phyloP scores from a whole-genome alignment of 2,113 vertebrate genomes.

The Phocoena sinus region DNA sequence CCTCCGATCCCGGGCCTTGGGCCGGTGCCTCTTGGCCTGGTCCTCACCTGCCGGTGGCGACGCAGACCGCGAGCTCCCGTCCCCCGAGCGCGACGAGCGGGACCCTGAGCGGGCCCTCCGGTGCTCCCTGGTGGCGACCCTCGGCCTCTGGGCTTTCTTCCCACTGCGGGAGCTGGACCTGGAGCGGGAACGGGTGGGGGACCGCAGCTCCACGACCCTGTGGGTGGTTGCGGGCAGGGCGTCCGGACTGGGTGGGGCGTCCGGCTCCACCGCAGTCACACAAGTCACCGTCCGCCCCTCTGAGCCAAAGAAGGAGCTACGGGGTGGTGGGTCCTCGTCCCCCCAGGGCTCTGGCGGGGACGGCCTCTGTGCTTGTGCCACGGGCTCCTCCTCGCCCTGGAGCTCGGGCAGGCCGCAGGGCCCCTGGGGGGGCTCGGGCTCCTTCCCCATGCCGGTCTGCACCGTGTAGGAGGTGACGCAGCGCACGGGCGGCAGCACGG shows the following conservation, averaged over 20 bases:
- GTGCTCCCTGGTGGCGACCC: constrained; percentile 62
- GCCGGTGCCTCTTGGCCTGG: constrained; percentile 47
- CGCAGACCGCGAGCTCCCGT: constrained; percentile 74
- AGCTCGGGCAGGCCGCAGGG: background rate
- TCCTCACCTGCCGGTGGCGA: constrained; percentile 76
- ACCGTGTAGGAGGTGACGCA: constrained; percentile 79
- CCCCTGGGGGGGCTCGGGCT: constrained; percentile 34
- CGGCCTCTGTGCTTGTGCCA: constrained; percentile 37
- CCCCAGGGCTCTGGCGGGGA: constrained; percentile 54
- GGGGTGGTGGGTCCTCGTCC: constrained; percentile 58
- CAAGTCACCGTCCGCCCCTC: constrained; percentile 68
- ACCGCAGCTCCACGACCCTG: constrained; percentile 52
- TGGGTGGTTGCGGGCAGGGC: background rate
- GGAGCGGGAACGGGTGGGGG: constrained; percentile 78
- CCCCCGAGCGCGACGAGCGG: constrained; percentile 66
- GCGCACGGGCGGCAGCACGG: constrained; percentile 75
- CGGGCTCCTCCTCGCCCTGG: constrained; percentile 14
- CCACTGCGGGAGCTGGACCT: constrained; percentile 77
- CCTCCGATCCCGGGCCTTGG: constrained; percentile 72
- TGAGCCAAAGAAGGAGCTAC: constrained; percentile 71
- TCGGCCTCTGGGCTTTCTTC: constrained; percentile 79
- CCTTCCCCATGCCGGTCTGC: constrained; percentile 59
- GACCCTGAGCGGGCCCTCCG: constrained; percentile 33
- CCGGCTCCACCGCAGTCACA: constrained; percentile 69
- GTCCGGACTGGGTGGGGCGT: background rate